Conservation (phyloP, 2,113 vertebrate species). For the Odocoileus hemionus region DNA sequence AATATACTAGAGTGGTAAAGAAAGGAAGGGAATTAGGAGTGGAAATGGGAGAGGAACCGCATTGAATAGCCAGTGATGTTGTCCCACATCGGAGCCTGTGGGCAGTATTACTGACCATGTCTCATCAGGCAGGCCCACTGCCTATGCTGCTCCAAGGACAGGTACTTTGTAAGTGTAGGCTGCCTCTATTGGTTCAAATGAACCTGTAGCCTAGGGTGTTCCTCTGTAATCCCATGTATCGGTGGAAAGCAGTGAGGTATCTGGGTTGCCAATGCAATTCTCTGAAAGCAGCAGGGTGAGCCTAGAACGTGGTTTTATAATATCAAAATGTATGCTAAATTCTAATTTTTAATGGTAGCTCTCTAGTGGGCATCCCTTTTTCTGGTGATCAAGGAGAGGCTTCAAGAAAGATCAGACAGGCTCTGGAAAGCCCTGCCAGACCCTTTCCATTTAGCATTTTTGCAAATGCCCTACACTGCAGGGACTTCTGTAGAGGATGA, state of each 20-base stretch:
- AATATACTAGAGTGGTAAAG: not conserved
- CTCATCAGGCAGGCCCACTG: not conserved
- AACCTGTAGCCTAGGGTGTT: not conserved
- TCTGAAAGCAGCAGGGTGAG: not conserved
- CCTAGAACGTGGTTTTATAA: not conserved
- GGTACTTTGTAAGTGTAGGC: not conserved
- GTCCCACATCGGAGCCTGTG: fast-evolving
- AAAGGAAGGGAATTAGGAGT: not conserved
- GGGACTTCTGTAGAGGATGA: not conserved
- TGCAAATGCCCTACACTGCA: not conserved
- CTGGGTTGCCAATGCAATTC: not conserved
- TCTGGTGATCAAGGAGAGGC: not conserved
- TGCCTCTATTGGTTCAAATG: not conserved
- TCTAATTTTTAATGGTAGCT: not conserved
- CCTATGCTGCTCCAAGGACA: not conserved
- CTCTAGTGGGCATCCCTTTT: not conserved
- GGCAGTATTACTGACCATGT: not conserved
- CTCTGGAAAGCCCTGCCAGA: not conserved
- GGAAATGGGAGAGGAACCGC: not conserved
- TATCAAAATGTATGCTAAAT: not conserved
- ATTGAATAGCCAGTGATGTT: not conserved
- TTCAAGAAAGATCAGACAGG: not conserved
- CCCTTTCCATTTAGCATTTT: not conserved
- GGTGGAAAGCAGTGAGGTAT: not conserved
- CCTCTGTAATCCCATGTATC: not conserved